These are phyloP conservation scores for Troides helena DNA, from an alignment of 2,888 invertebrate species.

Conservation along the genomic window DNA sequence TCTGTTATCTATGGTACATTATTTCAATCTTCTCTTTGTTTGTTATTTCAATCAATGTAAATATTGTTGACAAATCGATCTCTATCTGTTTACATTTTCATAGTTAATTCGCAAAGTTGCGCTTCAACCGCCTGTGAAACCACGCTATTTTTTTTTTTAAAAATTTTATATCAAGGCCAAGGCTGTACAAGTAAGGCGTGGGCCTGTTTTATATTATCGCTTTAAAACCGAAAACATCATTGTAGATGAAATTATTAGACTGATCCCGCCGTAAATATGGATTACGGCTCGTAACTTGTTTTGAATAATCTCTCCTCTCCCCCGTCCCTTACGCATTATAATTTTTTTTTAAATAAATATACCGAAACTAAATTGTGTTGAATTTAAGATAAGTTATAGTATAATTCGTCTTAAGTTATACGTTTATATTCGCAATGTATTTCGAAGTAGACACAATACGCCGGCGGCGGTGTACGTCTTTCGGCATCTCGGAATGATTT, in stretches of 20 bases:
- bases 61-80: too few species aligned
- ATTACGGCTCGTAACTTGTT: slow-evolving; percentile 36
- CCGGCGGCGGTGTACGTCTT: slow-evolving; percentile 3
- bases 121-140: too few species aligned
- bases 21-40: too few species aligned
- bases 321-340: background rate
- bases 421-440: slow-evolving; percentile 23
- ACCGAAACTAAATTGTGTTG: slow-evolving; percentile 26
- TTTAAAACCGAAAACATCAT: slow-evolving; percentile 36
- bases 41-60: too few species aligned
- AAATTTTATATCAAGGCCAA: background rate
- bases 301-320: slow-evolving; percentile 19
- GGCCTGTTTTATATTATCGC: slow-evolving; percentile 35
- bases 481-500: background rate
- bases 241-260: slow-evolving; percentile 43
- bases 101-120: too few species aligned
- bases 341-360: slow-evolving; percentile 18
- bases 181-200: slow-evolving; percentile 22
- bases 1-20: too few species aligned
- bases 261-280: slow-evolving; percentile 42
- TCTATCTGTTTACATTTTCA: too few species aligned
- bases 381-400: slow-evolving; percentile 20
- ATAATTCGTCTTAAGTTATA: background rate
- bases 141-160: too few species aligned
- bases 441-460: slow-evolving; percentile 10